Evolutionary conservation across 2,888 invertebrate species (phyloP).

Genomic region (Ganaspis brasiliensis): DNA sequence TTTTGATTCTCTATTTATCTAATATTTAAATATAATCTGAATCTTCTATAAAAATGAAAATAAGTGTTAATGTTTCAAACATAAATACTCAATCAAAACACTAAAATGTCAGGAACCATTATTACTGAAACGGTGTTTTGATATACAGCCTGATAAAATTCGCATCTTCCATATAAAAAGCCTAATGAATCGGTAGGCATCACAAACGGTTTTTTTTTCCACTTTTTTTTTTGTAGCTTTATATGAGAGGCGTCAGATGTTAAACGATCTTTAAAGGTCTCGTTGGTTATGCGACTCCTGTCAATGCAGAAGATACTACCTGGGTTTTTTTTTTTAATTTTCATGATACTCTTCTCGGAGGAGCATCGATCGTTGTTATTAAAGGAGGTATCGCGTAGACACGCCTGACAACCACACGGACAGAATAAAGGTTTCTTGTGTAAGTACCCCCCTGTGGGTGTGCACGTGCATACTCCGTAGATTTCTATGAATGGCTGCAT

Average conservation of each 20-base stretch:
- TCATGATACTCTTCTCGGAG: constrained; percentile 13
- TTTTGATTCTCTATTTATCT: too few species aligned
- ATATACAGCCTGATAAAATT: constrained; percentile 13
- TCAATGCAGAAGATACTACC: constrained; percentile 21
- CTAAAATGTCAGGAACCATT: constrained; percentile 25
- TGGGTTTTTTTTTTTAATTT: constrained; percentile 24
- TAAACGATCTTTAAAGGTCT: constrained; percentile 40
- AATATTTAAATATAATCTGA: too few species aligned
- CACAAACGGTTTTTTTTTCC: background rate
- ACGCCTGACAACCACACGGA: constrained; percentile 27
- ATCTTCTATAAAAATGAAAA: too few species aligned
- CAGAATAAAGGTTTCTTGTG: constrained; percentile 8
- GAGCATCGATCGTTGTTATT: constrained; percentile 18
- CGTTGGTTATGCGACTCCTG: constrained; percentile 8
- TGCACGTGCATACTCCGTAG: constrained; percentile 15
- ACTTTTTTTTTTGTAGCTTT: background rate
- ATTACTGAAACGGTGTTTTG: constrained; percentile 11
- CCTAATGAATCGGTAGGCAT: constrained; percentile 16
- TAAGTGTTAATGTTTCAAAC: background rate
- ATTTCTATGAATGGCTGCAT: constrained; percentile 42
- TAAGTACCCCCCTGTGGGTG: constrained; percentile 21
- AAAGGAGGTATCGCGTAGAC: constrained; percentile 14
- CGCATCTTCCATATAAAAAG: constrained; percentile 5
- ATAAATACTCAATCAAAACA: constrained; percentile 21
- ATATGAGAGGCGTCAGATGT: constrained; percentile 15